Evolutionary conservation across 2,797 vertebrate species (phyloP), one percentile per base, ranked within the genome.

Genomic region (Thamnophis elegans): DNA sequence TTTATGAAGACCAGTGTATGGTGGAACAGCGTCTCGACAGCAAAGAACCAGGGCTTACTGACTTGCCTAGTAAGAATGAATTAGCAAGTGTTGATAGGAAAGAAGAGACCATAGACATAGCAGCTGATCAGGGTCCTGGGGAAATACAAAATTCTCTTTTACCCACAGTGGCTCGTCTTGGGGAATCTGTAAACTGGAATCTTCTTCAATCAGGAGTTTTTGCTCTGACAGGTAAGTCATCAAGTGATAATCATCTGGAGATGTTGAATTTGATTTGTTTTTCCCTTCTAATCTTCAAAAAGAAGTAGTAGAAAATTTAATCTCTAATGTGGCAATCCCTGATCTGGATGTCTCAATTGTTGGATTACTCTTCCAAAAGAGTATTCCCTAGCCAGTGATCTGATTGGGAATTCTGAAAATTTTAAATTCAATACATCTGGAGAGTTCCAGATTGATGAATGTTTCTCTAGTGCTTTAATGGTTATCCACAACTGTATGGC

Each of bases 191-290:
- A 89, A 92, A 96, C 58, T 97, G 97, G 97, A 95, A 96, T 36
- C 89, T 97, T 91, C 94, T 97, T 96, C 93, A 95, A 1, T 97
- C 96, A 54, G 97, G 96, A 87, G 95, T 97, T 90, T 94, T 97
- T 25, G 5, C 96, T 89, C 73, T 97, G 92, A 97, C 97, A 90
- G 97, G 97, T 97, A 73, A 96, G 97, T 95, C 25, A n/a, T 7
- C 54, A 54, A 89, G 73, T 42, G 26, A n/a, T 12, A 60, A 28
- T 53, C 42, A 53, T 93, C 16, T 88, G 53, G 14, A 51, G 6
- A 88, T 2, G 47, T 65, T 47, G 55, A 25, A 62, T 12, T 13
- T 78, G n/a, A 26, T 26, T 62, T 47, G 56, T 55, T 55, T 47
- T n/a, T 6, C 20, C 1, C 11, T 85, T 85, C 26, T 90, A 1